Conservation (phyloP, 2,113 vertebrate species). For the Mesocricetus auratus region DNA sequence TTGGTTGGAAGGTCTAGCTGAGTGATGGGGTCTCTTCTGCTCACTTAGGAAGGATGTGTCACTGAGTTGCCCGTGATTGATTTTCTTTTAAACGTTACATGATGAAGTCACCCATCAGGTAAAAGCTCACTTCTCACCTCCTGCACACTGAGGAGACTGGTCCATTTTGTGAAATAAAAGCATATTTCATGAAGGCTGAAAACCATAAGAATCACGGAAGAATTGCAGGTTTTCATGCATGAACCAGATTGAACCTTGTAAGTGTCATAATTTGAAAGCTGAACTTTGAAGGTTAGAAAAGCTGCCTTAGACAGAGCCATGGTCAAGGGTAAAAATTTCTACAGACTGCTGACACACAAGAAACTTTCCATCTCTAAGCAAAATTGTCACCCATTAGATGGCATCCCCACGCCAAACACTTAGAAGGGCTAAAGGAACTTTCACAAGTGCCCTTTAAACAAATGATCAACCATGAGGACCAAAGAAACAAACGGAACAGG, state of each 20-base stretch:
- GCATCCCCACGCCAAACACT: not conserved
- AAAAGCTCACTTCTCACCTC: not conserved
- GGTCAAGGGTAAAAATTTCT: not conserved
- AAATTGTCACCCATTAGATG: not conserved
- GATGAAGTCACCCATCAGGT: not conserved
- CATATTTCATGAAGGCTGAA: not conserved
- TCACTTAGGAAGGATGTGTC: not conserved
- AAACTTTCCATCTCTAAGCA: not conserved
- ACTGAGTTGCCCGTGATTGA: not conserved
- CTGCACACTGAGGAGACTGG: not conserved
- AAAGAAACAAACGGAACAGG: not conserved
- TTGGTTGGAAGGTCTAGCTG: not conserved
- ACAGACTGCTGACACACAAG: not conserved
- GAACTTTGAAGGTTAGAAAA: conserved; percentile 45
- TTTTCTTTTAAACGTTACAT: not conserved
- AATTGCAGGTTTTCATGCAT: not conserved
- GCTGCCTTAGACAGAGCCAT: not conserved
- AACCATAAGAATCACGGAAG: conserved; percentile 4
- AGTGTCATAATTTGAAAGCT: conserved; percentile 16
- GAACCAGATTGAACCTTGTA: conserved; percentile 23
- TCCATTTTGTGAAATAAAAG: conserved; percentile 30
- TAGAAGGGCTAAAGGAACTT: not conserved
- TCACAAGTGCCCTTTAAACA: conserved; percentile 14
- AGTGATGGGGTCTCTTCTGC: not conserved
- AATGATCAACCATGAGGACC: not conserved